These are phyloP conservation scores for Pogoniulus pusillus DNA, from an alignment of 2,797 vertebrate genomes.

Conservation along the genomic window DNA sequence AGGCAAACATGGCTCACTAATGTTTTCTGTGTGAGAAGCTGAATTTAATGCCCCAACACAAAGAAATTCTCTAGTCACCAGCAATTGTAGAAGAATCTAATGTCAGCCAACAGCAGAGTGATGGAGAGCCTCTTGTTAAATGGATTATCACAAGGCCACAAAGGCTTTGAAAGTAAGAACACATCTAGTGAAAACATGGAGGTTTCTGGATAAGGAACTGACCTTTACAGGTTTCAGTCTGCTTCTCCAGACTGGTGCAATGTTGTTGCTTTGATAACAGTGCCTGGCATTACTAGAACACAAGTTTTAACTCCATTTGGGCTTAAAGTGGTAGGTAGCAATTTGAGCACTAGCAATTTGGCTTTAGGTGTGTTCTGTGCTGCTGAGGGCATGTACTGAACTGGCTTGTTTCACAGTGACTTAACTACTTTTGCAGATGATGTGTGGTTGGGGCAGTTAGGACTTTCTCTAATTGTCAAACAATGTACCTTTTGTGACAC, in stretches of 20 bases:
- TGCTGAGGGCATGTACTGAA: not conserved
- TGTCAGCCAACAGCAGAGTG: not conserved
- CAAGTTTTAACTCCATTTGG: not conserved
- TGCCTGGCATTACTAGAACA: not conserved
- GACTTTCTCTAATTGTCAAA: not conserved
- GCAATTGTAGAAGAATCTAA: not conserved
- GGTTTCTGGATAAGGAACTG: slow-evolving; percentile 10
- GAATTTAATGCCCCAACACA: not conserved
- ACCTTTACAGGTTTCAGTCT: slow-evolving; percentile 11
- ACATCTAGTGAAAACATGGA: not conserved
- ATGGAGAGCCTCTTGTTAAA: not conserved
- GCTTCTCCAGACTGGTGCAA: not conserved
- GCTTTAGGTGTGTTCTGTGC: not conserved
- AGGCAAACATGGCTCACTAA: not conserved
- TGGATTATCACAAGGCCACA: not conserved
- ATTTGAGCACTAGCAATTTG: not conserved
- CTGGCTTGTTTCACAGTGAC: not conserved
- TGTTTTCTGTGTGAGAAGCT: no score
- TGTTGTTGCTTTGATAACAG: slow-evolving; percentile 3
- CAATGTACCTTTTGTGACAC: not conserved
- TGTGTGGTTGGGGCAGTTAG: not conserved
- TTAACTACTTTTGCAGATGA: not conserved
- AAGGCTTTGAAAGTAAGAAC: not conserved
- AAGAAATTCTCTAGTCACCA: not conserved
- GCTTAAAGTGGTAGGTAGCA: not conserved